These are phyloP conservation scores for Tachystola acroxantha DNA, from an alignment of 2,888 invertebrate species.

Conservation along the genomic window DNA sequence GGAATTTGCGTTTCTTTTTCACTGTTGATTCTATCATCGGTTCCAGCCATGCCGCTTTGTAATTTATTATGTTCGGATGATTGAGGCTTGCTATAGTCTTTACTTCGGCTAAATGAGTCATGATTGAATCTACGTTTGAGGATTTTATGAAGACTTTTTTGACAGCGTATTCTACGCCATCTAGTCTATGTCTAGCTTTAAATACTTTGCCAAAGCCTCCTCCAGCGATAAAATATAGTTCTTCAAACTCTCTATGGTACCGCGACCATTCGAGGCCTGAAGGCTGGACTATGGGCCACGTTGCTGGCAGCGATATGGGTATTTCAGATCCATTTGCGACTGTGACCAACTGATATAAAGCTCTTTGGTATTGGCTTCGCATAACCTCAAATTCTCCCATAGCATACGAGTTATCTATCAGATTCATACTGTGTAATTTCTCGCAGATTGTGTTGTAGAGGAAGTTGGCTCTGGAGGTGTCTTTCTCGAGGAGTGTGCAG, in stretches of 20 bases:
- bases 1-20: slow-evolving; percentile 41
- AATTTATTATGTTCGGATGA: slow-evolving; percentile 89
- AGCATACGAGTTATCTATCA: slow-evolving; percentile 84
- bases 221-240: slow-evolving; percentile 82
- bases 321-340: slow-evolving; percentile 77
- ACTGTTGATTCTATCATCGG: slow-evolving; percentile 73
- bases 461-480: slow-evolving; percentile 74
- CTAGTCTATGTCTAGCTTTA: slow-evolving; percentile 85
- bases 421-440: slow-evolving; percentile 81
- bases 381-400: slow-evolving; percentile 84
- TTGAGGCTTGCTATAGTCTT: slow-evolving; percentile 88
- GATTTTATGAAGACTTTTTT: slow-evolving; percentile 86
- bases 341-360: slow-evolving; percentile 80
- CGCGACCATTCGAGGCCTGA: slow-evolving; percentile 79
- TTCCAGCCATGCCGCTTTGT: slow-evolving; percentile 91
- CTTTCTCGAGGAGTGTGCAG: slow-evolving; percentile 81
- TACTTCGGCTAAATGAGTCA: slow-evolving; percentile 85
- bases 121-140: slow-evolving; percentile 79
- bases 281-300: slow-evolving; percentile 74
- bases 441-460: slow-evolving; percentile 83
- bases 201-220: slow-evolving; percentile 89
- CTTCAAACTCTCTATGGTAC: slow-evolving; percentile 84
- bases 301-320: slow-evolving; percentile 61
- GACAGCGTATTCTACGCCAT: slow-evolving; percentile 87
- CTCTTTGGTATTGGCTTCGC: slow-evolving; percentile 82